A percentile compares a stretch with the other conserved stretches of the same genome.
phyloP scores from a whole-genome alignment of 2,888 invertebrate genomes.

The Argyresthia albistria region DNA sequence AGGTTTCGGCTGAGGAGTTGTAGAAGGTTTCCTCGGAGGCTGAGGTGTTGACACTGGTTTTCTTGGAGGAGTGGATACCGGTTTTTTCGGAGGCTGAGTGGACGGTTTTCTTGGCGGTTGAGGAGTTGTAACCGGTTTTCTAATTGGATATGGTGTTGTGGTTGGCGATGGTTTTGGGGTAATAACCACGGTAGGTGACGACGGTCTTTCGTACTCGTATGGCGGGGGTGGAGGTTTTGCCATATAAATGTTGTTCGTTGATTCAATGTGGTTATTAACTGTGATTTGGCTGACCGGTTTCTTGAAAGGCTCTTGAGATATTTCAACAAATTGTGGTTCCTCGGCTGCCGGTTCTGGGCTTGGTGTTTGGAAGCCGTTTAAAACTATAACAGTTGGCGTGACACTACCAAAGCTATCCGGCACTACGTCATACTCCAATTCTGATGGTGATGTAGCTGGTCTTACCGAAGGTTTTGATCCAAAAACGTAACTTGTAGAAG shows the following conservation, averaged over 20 bases:
- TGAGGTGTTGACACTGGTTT: slow-evolving; percentile 8
- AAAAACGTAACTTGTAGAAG: slow-evolving; percentile 62
- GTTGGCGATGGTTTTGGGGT: slow-evolving; percentile 76
- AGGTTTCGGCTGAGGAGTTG: slow-evolving; percentile 25
- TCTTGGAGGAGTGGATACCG: slow-evolving; percentile 20
- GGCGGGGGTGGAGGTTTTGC: slow-evolving; percentile 35
- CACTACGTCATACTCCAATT: slow-evolving; percentile 35
- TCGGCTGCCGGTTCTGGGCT: slow-evolving; percentile 26
- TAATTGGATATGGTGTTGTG: slow-evolving; percentile 48
- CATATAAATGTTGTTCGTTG: slow-evolving; percentile 67
- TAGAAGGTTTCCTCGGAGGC: neutral
- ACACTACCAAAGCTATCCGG: slow-evolving; percentile 57
- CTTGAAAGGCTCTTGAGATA: slow-evolving; percentile 65
- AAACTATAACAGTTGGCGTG: slow-evolving; percentile 60
- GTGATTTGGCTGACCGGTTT: slow-evolving; percentile 67
- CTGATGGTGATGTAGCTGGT: slow-evolving; percentile 42
- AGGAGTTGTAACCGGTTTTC: slow-evolving; percentile 18
- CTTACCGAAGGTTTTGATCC: slow-evolving; percentile 61
- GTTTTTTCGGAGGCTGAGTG: slow-evolving; percentile 24
- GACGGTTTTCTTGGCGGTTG: neutral
- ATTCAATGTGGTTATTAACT: slow-evolving; percentile 74
- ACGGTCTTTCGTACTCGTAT: slow-evolving; percentile 52
- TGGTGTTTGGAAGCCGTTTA: slow-evolving; percentile 40
- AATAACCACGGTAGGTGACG: slow-evolving; percentile 76
- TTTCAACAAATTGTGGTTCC: slow-evolving; percentile 56